Evolutionary conservation across 2,888 invertebrate genomes (phyloP).

Genomic region (Hofmannophila pseudospretella): DNA sequence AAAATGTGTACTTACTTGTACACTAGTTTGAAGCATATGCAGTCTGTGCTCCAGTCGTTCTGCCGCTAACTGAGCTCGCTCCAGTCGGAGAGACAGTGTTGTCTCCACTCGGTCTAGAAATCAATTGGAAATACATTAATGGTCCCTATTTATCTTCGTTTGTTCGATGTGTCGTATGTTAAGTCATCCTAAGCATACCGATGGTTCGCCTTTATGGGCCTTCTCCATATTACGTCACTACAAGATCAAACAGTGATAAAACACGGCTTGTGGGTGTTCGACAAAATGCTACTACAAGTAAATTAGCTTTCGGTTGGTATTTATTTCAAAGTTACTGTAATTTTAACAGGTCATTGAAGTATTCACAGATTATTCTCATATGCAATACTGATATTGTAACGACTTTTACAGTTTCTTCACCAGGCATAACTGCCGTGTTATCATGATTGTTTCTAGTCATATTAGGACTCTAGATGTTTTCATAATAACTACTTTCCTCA

Average conservation of each 20-base stretch:
- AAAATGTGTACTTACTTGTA: conserved; percentile 45
- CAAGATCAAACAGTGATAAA: no score
- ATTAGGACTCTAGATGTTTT: no score
- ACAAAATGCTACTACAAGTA: no score
- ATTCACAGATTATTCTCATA: no score
- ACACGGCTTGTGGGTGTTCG: neutral
- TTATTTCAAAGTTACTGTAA: no score
- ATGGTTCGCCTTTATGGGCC: conserved; percentile 7
- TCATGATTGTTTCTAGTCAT: no score
- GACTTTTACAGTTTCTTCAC: no score
- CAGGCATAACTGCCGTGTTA: no score
- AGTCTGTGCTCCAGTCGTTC: conserved; percentile 66
- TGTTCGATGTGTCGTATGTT: conserved; percentile 22
- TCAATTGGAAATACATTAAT: conserved; percentile 31
- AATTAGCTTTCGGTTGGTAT: no score
- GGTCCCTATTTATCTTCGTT: conserved; percentile 33
- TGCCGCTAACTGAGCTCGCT: conserved; percentile 69
- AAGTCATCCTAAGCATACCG: conserved; percentile 35
- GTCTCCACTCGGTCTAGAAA: conserved; percentile 66
- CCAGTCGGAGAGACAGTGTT: conserved; percentile 61
- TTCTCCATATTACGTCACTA: neutral
- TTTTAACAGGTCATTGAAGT: no score
- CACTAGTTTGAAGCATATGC: conserved; percentile 64
- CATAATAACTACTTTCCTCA: no score
- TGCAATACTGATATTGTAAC: no score